A percentile compares a stretch with the other conserved stretches of the same genome.
Conservation (phyloP, 2,888 invertebrate species). For the Athrips mouffetella region DNA sequence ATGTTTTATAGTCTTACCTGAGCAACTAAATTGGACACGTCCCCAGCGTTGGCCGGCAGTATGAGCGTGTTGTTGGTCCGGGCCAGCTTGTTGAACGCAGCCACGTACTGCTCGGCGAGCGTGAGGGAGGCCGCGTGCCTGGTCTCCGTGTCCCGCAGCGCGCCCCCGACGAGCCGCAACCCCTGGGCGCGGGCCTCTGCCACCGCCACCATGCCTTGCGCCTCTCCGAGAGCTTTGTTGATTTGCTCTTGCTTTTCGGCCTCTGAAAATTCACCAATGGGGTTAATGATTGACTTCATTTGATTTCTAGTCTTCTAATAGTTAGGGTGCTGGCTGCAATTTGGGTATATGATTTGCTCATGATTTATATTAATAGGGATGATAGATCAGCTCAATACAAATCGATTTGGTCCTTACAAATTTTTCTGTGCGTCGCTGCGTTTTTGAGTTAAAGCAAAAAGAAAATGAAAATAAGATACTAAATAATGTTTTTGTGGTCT, state of each 20-base stretch:
- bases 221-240: slow-evolving; percentile 95
- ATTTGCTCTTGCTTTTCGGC: slow-evolving; percentile 96
- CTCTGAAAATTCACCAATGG: slow-evolving; percentile 82
- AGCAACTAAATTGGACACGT: slow-evolving; percentile 86
- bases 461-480: too few relatives aligned
- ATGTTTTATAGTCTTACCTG: slow-evolving; percentile 77
- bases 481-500: too few relatives aligned
- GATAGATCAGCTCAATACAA: too few relatives aligned
- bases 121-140: slow-evolving; percentile 93
- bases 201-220: slow-evolving; percentile 92
- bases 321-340: too few relatives aligned
- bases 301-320: too few relatives aligned
- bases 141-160: slow-evolving; percentile 80
- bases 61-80: slow-evolving; percentile 96
- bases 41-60: slow-evolving; percentile 92
- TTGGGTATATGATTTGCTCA: too few relatives aligned
- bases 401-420: too few relatives aligned
- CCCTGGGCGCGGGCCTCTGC: slow-evolving; percentile 94
- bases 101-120: slow-evolving; percentile 97
- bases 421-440: too few relatives aligned
- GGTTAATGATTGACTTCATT: too few relatives aligned
- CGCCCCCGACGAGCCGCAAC: slow-evolving; percentile 85
- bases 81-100: slow-evolving; percentile 95
- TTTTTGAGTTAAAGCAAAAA: too few relatives aligned
- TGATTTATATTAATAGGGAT: too few relatives aligned